These are phyloP conservation scores for Campylorhamphus procurvoides DNA, from an alignment of 2,113 vertebrate genomes.

Conservation along the genomic window DNA sequence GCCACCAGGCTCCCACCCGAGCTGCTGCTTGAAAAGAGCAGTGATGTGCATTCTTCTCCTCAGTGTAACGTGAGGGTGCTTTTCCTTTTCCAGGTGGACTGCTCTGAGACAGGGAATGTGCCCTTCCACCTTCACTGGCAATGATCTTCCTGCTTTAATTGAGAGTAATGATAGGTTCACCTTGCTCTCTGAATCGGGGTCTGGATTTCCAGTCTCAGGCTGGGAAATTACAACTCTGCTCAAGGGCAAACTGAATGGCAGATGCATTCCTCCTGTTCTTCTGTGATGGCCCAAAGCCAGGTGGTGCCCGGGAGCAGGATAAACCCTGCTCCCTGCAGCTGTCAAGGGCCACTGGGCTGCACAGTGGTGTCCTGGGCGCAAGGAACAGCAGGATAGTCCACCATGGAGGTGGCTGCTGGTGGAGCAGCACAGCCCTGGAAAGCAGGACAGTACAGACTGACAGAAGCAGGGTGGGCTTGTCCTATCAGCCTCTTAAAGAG, in stretches of 20 bases:
- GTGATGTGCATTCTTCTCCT: neutral
- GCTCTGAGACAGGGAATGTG: neutral
- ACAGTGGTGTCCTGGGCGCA: fast-evolving
- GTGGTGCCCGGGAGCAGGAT: neutral
- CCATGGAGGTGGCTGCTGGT: neutral
- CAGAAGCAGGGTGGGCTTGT: neutral
- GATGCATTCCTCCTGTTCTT: neutral
- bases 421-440: neutral
- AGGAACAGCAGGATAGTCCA: neutral
- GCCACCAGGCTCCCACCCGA: neutral
- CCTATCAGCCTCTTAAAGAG: neutral
- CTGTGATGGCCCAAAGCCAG: neutral
- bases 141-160: neutral
- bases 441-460: neutral
- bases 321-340: neutral
- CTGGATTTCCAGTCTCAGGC: neutral
- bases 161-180: neutral
- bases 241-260: neutral
- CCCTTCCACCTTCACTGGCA: neutral
- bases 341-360: neutral
- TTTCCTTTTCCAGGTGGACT: neutral
- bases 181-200: fast-evolving
- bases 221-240: neutral
- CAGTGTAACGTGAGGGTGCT: neutral
- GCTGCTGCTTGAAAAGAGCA: neutral